phyloP scores from a whole-genome alignment of 1,140 invertebrate genomes.

The Gerris buenoi region DNA sequence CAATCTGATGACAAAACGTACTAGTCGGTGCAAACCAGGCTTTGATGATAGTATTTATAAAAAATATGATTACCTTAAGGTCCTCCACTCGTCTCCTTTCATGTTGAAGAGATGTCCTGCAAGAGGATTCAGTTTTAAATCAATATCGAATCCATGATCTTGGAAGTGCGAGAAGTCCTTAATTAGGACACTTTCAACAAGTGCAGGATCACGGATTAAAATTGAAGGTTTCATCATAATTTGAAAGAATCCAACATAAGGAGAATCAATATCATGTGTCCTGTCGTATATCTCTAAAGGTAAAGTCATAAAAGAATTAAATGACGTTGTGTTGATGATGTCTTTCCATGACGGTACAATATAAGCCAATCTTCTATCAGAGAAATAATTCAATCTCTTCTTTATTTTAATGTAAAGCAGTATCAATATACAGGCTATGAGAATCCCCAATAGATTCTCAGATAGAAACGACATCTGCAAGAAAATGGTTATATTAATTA shows the following conservation, averaged over 20 bases:
- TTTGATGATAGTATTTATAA: too few species aligned
- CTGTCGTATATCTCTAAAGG: not conserved
- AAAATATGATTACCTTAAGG: constrained; percentile 30
- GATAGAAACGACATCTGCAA: too few species aligned
- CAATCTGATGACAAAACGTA: too few species aligned
- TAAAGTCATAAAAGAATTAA: not conserved
- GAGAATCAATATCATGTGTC: not conserved
- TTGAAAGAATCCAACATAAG: not conserved
- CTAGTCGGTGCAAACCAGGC: too few species aligned
- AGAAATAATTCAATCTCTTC: not conserved
- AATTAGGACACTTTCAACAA: constrained; percentile 25
- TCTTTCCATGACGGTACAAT: not conserved
- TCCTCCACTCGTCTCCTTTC: constrained; percentile 27
- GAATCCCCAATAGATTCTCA: not conserved
- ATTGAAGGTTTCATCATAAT: constrained; percentile 10
- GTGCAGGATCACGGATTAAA: constrained; percentile 28
- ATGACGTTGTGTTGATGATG: not conserved
- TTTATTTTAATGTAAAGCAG: not conserved
- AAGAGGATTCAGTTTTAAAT: constrained; percentile 16
- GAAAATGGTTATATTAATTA: too few species aligned
- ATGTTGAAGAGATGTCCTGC: constrained; percentile 13
- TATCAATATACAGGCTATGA: not conserved
- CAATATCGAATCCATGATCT: constrained; percentile 18
- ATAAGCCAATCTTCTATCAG: not conserved
- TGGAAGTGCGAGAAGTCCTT: constrained; percentile 28